These are phyloP conservation scores for Hoplodrina blanda DNA, from an alignment of 2,888 invertebrate species.

Conservation along the genomic window DNA sequence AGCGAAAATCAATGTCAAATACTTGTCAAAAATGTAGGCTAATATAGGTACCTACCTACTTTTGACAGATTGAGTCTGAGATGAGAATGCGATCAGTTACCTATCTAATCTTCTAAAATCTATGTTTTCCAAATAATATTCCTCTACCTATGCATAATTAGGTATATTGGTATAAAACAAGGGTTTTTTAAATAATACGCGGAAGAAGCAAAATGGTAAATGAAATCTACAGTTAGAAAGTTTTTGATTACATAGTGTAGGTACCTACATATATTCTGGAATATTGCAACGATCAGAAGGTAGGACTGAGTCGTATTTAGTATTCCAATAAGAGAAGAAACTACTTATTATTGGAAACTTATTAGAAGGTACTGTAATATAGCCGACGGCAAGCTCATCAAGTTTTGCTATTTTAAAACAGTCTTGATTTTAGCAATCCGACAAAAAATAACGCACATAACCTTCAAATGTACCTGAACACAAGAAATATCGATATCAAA, in stretches of 20 bases:
- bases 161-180: too few relatives aligned
- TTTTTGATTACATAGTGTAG: too few relatives aligned
- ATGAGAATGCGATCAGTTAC: too few relatives aligned
- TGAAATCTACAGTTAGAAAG: neutral
- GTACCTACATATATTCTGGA: neutral
- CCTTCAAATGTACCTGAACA: constrained; percentile 34
- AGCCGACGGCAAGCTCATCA: constrained; percentile 36
- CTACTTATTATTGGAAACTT: constrained; percentile 3
- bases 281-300: neutral
- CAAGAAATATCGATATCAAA: constrained; percentile 7
- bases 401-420: neutral
- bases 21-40: too few relatives aligned
- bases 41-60: too few relatives aligned
- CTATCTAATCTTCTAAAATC: too few relatives aligned
- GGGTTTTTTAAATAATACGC: neutral
- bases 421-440: neutral
- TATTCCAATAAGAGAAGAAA: constrained; percentile 12
- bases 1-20: too few relatives aligned
- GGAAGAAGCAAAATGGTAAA: neutral
- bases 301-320: neutral
- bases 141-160: too few relatives aligned
- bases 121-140: too few relatives aligned
- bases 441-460: constrained; percentile 17
- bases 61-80: too few relatives aligned
- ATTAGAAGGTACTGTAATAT: neutral